Evolutionary conservation across 2,113 vertebrate genomes (phyloP), one percentile per base, ranked within the genome.

Genomic region (Gambusia affinis): DNA sequence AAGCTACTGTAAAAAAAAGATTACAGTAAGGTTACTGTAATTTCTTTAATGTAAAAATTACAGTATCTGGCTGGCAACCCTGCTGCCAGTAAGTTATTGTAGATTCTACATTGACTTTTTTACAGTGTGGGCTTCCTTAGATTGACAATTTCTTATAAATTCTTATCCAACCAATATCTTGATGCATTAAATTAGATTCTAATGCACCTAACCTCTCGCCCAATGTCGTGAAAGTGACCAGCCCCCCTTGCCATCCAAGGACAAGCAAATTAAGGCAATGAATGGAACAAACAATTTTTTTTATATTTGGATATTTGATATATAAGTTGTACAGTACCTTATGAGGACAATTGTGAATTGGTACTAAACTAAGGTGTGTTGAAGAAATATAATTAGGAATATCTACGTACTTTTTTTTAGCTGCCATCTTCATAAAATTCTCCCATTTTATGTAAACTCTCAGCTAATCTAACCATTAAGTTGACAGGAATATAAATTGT

Each of bases 401-500:
- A 64, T 60, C 69, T 27, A 12, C 31, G n/a, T 72, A 57, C 14
- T 1, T 42, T 44, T 42, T 62, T 68, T 60, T 44, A 70, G 31
- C 63, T 15, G 39, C 33, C 2, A 4, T 76, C 72, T 72, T 73
- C 33, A 19, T 51, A 3, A 64, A 33, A 76, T 74, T 60, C 47
- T 84, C n/a, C 35, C 24, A 29, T 35, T 44, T 76, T 70, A 75
- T 44, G 67, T 57, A 74, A 70, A 30, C 31, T 60, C 78, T 66
- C 47, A 47, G 54, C 70, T 70, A 73, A 78, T 84, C 73, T 73
- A 80, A 30, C 68, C 67, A 73, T 61, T 71, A 73, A 73, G 62
- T 63, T 82, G 82, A 81, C 80, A 82, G 66, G 31, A 78, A 75
- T 74, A 82, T 82, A 76, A 80, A 87, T 80, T 70, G 67, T 47